Evolutionary conservation across 2,797 vertebrate genomes (phyloP).

Genomic region (Phataginus tricuspis): DNA sequence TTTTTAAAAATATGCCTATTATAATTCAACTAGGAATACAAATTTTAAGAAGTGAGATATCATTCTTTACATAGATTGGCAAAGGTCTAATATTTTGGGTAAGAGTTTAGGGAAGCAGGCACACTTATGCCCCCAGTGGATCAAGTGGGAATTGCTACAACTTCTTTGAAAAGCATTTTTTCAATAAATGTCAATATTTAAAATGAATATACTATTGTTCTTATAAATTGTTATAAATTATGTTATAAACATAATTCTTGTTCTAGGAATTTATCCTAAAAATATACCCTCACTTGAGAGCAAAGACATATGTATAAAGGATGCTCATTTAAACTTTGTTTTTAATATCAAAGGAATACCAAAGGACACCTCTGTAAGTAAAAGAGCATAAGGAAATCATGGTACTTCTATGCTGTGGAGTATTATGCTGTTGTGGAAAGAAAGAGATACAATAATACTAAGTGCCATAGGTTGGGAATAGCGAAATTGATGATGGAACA

Average conservation of each 20-base stretch:
- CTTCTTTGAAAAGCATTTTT: not conserved
- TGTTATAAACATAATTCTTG: not conserved
- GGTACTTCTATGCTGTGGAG: too few relatives aligned
- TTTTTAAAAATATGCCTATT: not conserved
- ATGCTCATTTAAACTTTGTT: not conserved
- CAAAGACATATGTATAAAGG: not conserved
- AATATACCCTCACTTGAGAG: not conserved
- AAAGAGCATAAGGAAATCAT: not conserved
- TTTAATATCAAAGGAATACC: not conserved
- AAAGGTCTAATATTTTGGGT: not conserved
- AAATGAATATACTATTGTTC: not conserved
- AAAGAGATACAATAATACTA: not conserved
- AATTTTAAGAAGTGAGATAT: not conserved
- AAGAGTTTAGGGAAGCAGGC: not conserved
- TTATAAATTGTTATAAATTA: too few relatives aligned
- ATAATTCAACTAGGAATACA: not conserved
- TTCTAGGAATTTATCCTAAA: not conserved
- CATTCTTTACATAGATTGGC: not conserved
- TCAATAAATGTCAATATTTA: not conserved
- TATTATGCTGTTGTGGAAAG: not conserved
- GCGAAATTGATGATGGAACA: not conserved
- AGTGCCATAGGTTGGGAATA: not conserved
- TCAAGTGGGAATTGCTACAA: not conserved
- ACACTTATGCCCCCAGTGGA: not conserved
- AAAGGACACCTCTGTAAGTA: not conserved